These are phyloP conservation scores for Elegia similella DNA, from an alignment of 2,888 invertebrate species.

Conservation along the genomic window DNA sequence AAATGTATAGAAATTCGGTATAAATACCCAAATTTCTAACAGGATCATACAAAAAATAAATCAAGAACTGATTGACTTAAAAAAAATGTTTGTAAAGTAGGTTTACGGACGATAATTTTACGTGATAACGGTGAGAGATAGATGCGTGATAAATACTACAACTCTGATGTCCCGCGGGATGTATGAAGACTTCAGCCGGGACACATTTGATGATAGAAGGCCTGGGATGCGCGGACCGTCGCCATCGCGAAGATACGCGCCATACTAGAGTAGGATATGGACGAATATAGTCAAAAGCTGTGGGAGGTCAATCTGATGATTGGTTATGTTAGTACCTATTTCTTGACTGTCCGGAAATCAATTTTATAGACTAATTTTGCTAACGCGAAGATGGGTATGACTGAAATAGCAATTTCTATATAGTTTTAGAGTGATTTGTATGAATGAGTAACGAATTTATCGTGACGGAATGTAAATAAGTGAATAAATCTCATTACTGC, in stretches of 20 bases:
- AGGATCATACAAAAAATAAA: no score
- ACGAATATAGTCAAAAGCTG: conserved; percentile 31
- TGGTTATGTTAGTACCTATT: conserved; percentile 33
- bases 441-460: conserved; percentile 42
- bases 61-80: no score
- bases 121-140: no score
- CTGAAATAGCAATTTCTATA: conserved; percentile 48
- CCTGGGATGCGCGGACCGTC: conserved; percentile 91
- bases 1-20: no score
- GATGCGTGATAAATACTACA: no score
- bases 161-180: no score
- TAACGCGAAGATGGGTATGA: conserved; percentile 51
- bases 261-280: conserved; percentile 81
- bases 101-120: no score
- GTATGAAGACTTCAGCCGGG: no score
- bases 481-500: conserved; percentile 68
- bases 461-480: conserved; percentile 68
- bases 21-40: no score
- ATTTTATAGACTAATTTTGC: conserved; percentile 54
- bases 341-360: conserved; percentile 49
- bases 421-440: conserved; percentile 42
- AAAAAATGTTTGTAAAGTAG: no score
- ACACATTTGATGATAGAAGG: no score
- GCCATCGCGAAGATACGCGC: conserved; percentile 92
- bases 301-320: conserved; percentile 27